Evolutionary conservation across 1,140 invertebrate genomes (phyloP).

Genomic region (Cydia strobilella): DNA sequence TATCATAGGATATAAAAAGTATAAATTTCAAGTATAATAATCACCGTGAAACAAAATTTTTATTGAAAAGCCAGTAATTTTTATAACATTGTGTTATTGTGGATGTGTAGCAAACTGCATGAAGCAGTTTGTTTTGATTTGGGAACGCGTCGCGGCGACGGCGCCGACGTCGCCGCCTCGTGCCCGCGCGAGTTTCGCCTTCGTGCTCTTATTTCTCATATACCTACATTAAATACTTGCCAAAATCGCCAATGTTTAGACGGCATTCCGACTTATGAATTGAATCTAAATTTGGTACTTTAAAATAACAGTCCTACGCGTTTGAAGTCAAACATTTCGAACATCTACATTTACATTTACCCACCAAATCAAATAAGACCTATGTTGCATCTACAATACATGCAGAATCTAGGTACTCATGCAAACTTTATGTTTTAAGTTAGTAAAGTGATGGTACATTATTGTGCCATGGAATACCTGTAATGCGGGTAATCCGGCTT

Average conservation of each 20-base stretch:
- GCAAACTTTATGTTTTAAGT: background rate
- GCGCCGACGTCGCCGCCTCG: conserved; percentile 50
- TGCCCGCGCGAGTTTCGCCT: conserved; percentile 38
- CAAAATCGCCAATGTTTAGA: conserved; percentile 34
- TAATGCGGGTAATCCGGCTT: conserved; percentile 12
- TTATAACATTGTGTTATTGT: background rate
- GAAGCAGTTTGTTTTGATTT: conserved; percentile 40
- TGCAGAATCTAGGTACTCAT: background rate
- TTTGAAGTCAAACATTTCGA: background rate
- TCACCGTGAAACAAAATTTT: no score
- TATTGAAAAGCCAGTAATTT: background rate
- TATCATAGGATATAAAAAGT: no score
- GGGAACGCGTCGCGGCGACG: conserved; percentile 38
- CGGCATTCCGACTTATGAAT: conserved; percentile 11
- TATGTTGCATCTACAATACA: background rate
- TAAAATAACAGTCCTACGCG: background rate
- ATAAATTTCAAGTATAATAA: no score
- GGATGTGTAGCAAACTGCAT: no score
- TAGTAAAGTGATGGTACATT: background rate
- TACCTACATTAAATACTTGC: conserved; percentile 41
- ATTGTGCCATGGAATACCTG: background rate
- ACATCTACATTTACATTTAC: background rate
- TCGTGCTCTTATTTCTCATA: conserved; percentile 41
- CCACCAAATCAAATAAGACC: no score
- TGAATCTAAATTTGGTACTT: conserved; percentile 9